Evolutionary conservation across 2,113 vertebrate species (phyloP).

Genomic region (Calidris pygmaea): DNA sequence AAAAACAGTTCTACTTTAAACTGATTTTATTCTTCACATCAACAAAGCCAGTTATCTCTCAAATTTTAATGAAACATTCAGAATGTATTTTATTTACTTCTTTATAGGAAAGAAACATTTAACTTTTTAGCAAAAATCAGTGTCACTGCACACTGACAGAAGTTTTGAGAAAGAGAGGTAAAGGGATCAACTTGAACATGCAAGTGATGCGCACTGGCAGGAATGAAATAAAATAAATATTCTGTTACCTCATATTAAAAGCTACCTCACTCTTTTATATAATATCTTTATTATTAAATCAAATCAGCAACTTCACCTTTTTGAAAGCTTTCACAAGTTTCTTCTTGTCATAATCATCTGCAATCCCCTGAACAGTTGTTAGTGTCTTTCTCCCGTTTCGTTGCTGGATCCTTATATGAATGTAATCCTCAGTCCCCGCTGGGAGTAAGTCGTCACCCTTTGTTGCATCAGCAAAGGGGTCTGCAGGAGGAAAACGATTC

Average conservation of each 20-base stretch:
- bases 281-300: neutral
- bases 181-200: neutral
- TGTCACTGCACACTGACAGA: neutral
- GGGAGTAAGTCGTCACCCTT: slow-evolving; percentile 91
- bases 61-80: neutral
- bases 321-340: slow-evolving; percentile 92
- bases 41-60: neutral
- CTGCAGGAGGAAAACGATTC: slow-evolving; percentile 39
- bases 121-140: neutral
- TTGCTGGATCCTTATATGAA: slow-evolving; percentile 92
- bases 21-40: neutral
- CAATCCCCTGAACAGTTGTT: slow-evolving; percentile 88
- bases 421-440: slow-evolving; percentile 90
- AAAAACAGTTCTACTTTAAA: neutral
- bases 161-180: neutral
- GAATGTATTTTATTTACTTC: neutral
- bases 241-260: neutral
- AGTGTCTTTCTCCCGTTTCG: slow-evolving; percentile 89
- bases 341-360: slow-evolving; percentile 91
- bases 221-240: neutral
- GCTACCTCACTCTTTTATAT: neutral
- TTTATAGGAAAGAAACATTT: neutral
- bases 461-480: slow-evolving; percentile 95
- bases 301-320: slow-evolving; percentile 73
- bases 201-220: neutral